Percentiles rank a stretch among this genome's conserved stretches.
phyloP scores from a whole-genome alignment of 2,888 invertebrate genomes.

The Thecophora atra region DNA sequence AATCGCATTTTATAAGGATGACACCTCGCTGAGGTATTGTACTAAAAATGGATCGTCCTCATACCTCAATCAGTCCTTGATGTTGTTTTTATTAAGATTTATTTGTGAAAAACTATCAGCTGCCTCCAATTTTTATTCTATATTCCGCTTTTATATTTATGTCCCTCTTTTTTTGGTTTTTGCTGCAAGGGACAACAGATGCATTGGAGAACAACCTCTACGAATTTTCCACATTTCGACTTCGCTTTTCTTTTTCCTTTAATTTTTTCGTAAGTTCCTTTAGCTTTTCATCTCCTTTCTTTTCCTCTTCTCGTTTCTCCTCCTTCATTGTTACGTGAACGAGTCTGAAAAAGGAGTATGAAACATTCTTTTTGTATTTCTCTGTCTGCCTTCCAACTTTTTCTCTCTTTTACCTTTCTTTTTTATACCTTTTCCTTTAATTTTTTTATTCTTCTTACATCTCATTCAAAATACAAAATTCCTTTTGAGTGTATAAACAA shows the following conservation, averaged over 20 bases:
- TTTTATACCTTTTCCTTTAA: not conserved
- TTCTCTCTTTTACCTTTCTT: not conserved
- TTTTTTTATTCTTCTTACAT: not conserved
- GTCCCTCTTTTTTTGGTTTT: not conserved
- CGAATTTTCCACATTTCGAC: not conserved
- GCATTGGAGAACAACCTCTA: too few relatives aligned
- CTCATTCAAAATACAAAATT: too few relatives aligned
- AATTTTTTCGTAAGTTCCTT: not conserved
- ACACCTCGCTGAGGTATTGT: too few relatives aligned
- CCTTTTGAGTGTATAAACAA: too few relatives aligned
- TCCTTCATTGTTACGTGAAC: too few relatives aligned
- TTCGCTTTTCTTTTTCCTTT: not conserved
- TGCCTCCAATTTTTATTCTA: not conserved
- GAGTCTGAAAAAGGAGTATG: not conserved
- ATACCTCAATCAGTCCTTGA: not conserved
- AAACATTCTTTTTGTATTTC: not conserved
- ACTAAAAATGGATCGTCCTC: too few relatives aligned
- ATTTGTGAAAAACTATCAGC: not conserved
- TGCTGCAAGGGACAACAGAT: too few relatives aligned
- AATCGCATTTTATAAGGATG: too few relatives aligned
- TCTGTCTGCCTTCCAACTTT: not conserved
- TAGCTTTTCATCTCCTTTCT: not conserved
- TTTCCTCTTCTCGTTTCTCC: not conserved
- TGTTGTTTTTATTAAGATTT: slow-evolving; percentile 1
- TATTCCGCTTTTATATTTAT: not conserved